Percentiles rank a stretch among this genome's conserved stretches.
Evolutionary conservation across 2,113 vertebrate genomes (phyloP).

Genomic region (Oryctolagus cuniculus): mOryCun1.1 NC_091433.1:116545001-116545500

Average conservation of each 20-base stretch:
- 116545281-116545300: not conserved
- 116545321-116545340: not conserved
- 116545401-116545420: not conserved
- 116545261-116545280: constrained; percentile 2
- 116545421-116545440: fast-evolving
- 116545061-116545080: too few relatives aligned
- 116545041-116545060: too few relatives aligned
- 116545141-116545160: too few relatives aligned
- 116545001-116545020: too few relatives aligned
- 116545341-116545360: not conserved
- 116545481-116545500: not conserved
- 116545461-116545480: not conserved
- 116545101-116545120: too few relatives aligned
- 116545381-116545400: not conserved
- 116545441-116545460: not conserved
- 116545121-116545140: too few relatives aligned
- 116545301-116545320: constrained; percentile 10
- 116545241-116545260: not conserved
- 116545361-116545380: not conserved
- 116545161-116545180: too few relatives aligned
- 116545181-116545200: too few relatives aligned
- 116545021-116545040: too few relatives aligned
- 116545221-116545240: not conserved
- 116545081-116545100: too few relatives aligned
- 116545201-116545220: constrained; percentile 24